phyloP scores from a whole-genome alignment of 2,888 invertebrate genomes.

The Camptogramma bilineatum region DNA sequence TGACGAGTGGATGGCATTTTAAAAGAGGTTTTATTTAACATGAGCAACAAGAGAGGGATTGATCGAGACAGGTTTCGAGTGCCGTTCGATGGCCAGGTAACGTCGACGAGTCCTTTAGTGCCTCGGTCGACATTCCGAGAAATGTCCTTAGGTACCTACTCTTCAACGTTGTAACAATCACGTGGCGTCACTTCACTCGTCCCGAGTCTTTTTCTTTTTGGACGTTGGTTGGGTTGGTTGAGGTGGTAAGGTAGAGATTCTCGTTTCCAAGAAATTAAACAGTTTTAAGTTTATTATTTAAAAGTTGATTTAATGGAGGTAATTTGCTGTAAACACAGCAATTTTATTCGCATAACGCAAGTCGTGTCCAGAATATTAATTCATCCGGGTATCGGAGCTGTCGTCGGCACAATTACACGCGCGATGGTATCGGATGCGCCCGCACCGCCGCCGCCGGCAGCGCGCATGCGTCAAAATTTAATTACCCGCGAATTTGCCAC shows the following conservation, averaged over 20 bases:
- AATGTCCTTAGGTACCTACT: slow-evolving; percentile 72
- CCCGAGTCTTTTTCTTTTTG: slow-evolving; percentile 39
- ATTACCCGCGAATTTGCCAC: slow-evolving; percentile 73
- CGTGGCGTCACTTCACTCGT: slow-evolving; percentile 50
- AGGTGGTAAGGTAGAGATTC: slow-evolving; percentile 30
- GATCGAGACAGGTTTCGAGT: slow-evolving; percentile 85
- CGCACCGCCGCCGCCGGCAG: slow-evolving; percentile 54
- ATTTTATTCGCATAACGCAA: slow-evolving; percentile 51
- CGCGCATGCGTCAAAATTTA: slow-evolving; percentile 68
- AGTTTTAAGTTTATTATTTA: slow-evolving; percentile 41
- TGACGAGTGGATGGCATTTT: slow-evolving; percentile 84
- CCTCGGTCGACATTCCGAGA: slow-evolving; percentile 77
- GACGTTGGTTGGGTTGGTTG: slow-evolving; percentile 34
- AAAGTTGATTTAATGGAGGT: slow-evolving; percentile 48
- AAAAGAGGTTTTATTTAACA: slow-evolving; percentile 83
- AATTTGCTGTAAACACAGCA: slow-evolving; percentile 55
- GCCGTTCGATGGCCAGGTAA: slow-evolving; percentile 77
- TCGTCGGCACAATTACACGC: slow-evolving; percentile 66
- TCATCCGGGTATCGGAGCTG: slow-evolving; percentile 51
- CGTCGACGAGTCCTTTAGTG: slow-evolving; percentile 71
- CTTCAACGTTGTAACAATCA: slow-evolving; percentile 67
- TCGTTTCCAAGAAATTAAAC: slow-evolving; percentile 38
- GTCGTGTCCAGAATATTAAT: slow-evolving; percentile 63
- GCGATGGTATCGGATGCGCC: slow-evolving; percentile 63
- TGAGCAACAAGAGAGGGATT: slow-evolving; percentile 84